These are phyloP conservation scores for Eospalax fontanierii DNA, from an alignment of 2,797 vertebrate species.

Conservation along the genomic window DNA sequence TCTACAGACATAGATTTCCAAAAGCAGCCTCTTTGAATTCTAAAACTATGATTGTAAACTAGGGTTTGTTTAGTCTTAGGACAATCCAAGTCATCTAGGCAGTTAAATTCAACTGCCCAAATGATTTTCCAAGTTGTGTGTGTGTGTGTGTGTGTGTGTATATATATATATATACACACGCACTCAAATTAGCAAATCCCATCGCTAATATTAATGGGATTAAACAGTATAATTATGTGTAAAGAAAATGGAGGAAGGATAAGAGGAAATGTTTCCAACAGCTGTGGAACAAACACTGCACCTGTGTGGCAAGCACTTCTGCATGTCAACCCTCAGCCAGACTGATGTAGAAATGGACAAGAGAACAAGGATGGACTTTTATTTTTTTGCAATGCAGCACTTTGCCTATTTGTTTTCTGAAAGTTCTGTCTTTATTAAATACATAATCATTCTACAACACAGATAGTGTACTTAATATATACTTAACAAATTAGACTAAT, in stretches of 20 bases:
- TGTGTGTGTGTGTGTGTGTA: too few relatives aligned
- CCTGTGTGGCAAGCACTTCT: slow-evolving; percentile 69
- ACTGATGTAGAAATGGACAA: slow-evolving; percentile 68
- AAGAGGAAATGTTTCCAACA: slow-evolving; percentile 73
- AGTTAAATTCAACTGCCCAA: slow-evolving; percentile 62
- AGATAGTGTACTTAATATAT: background rate
- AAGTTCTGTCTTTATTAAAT: slow-evolving; percentile 32
- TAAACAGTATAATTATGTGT: slow-evolving; percentile 44
- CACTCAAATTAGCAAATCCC: slow-evolving; percentile 53
- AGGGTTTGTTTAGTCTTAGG: background rate
- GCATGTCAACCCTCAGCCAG: slow-evolving; percentile 45
- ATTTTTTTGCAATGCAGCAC: slow-evolving; percentile 60
- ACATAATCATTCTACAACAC: slow-evolving; percentile 27
- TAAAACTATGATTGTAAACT: background rate
- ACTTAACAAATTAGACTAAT: slow-evolving; percentile 57
- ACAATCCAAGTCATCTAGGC: background rate
- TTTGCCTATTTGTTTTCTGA: slow-evolving; percentile 60
- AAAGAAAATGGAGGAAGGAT: background rate
- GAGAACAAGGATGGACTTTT: slow-evolving; percentile 60
- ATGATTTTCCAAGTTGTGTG: slow-evolving; percentile 35
- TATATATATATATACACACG: background rate
- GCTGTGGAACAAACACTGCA: slow-evolving; percentile 69
- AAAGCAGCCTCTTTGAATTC: too few relatives aligned
- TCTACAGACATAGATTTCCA: background rate
- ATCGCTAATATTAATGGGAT: slow-evolving; percentile 46